These are phyloP conservation scores for Pseudobourletiella spinata DNA, from an alignment of 1,140 invertebrate species.

Conservation along the genomic window DNA sequence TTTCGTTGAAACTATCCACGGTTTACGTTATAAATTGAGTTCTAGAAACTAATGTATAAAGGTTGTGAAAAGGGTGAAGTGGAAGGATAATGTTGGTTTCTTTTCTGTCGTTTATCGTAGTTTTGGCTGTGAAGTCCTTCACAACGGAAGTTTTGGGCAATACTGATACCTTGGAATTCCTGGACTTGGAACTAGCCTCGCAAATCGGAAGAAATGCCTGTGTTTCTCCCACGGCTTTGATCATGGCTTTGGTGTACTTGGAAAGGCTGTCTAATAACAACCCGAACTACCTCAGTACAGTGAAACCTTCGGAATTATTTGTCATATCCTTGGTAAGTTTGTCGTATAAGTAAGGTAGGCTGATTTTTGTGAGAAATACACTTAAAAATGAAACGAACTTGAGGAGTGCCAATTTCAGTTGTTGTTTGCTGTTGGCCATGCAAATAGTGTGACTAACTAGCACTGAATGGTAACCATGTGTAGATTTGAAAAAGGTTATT, in stretches of 20 bases:
- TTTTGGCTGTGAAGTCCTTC: constrained; percentile 72
- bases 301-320: constrained; percentile 80
- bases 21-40: too few relatives aligned
- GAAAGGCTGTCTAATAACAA: constrained; percentile 71
- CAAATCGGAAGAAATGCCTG: constrained; percentile 65
- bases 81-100: constrained; percentile 30
- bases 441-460: too few relatives aligned
- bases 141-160: constrained; percentile 47
- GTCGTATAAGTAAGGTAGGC: too few relatives aligned
- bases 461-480: too few relatives aligned
- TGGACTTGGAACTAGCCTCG: constrained; percentile 69
- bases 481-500: too few relatives aligned
- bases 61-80: background rate
- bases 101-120: constrained; percentile 52
- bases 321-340: constrained; percentile 76
- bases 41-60: background rate
- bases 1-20: too few relatives aligned
- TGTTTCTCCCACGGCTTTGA: constrained; percentile 73
- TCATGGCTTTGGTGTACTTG: constrained; percentile 75
- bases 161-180: constrained; percentile 62
- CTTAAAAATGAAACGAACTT: too few relatives aligned
- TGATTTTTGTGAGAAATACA: too few relatives aligned
- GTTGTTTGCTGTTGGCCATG: too few relatives aligned
- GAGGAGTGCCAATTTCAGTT: too few relatives aligned
- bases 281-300: constrained; percentile 67